Conservation (phyloP, 2,888 invertebrate genomes). For the Tachina lurida region DNA sequence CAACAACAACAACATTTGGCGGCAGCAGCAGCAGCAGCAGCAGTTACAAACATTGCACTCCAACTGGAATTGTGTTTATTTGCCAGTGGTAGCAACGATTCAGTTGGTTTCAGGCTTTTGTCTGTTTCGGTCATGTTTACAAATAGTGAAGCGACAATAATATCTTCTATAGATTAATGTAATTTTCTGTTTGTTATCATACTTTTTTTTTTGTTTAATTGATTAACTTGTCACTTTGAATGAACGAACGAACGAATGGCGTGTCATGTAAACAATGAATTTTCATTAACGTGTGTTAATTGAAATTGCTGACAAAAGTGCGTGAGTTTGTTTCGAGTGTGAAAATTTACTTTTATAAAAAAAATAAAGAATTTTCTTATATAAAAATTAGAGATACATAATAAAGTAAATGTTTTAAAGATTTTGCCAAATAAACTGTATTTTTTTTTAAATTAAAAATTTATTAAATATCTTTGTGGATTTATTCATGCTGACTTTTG, state of each 20-base stretch:
- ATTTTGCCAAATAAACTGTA: background rate
- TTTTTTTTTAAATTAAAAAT: background rate
- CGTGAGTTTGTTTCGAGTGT: constrained; percentile 28
- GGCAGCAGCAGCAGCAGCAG: constrained; percentile 23
- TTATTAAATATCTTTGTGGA: constrained; percentile 1
- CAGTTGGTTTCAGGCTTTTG: constrained; percentile 67
- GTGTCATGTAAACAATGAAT: constrained; percentile 40
- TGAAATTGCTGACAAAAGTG: constrained; percentile 38
- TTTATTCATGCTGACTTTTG: constrained; percentile 12
- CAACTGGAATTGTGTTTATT: constrained; percentile 69
- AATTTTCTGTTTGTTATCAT: constrained; percentile 32
- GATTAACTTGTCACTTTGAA: constrained; percentile 16
- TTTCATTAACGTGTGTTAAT: constrained; percentile 44
- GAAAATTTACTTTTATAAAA: background rate
- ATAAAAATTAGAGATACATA: background rate
- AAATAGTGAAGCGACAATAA: constrained; percentile 42
- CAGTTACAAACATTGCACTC: constrained; percentile 61
- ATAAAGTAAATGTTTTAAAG: background rate
- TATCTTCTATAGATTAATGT: constrained; percentile 1
- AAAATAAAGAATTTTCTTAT: background rate
- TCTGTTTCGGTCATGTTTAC: constrained; percentile 65
- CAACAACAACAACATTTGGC: constrained; percentile 30
- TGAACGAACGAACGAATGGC: background rate
- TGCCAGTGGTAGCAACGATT: constrained; percentile 67
- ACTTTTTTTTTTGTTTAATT: constrained; percentile 12